Evolutionary conservation across 1,140 invertebrate species (phyloP).

Genomic region (Drosophila oshimai): DNA sequence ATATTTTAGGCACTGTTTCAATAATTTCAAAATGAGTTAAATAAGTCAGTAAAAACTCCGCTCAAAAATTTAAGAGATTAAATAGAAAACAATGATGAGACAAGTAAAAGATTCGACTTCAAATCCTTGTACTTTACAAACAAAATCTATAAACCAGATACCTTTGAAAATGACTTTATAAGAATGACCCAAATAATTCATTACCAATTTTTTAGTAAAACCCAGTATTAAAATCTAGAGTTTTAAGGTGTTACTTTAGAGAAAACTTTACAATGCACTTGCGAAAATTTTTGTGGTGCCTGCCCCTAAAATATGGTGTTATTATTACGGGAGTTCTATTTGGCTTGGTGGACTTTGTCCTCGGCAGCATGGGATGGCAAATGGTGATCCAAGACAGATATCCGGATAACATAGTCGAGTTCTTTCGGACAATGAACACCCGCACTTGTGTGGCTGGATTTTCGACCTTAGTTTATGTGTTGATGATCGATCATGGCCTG

Average conservation of each 20-base stretch:
- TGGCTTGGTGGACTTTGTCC: background rate
- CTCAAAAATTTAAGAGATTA: too few species aligned
- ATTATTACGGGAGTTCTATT: slow-evolving; percentile 2
- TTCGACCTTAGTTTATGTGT: background rate
- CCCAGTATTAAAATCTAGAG: too few species aligned
- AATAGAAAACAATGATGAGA: too few species aligned
- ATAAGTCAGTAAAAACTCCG: too few species aligned
- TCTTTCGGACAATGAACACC: slow-evolving; percentile 16
- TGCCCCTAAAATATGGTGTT: slow-evolving; percentile 5
- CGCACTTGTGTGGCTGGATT: background rate
- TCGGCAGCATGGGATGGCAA: background rate
- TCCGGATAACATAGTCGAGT: background rate
- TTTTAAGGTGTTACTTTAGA: background rate
- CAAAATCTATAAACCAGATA: too few species aligned
- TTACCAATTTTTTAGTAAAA: too few species aligned
- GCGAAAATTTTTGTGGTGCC: slow-evolving; percentile 14
- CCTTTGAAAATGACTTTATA: too few species aligned
- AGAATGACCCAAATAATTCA: too few species aligned
- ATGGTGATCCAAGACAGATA: slow-evolving; percentile 3
- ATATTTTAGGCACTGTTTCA: too few species aligned
- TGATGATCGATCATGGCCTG: slow-evolving; percentile 4
- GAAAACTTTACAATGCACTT: background rate
- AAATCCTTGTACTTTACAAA: too few species aligned
- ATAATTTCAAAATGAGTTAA: too few species aligned
- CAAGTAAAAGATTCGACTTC: too few species aligned